Percentiles rank a stretch among this genome's conserved stretches.
Conservation (phyloP, 2,888 invertebrate genomes). For the Campoplex capitator region DNA sequence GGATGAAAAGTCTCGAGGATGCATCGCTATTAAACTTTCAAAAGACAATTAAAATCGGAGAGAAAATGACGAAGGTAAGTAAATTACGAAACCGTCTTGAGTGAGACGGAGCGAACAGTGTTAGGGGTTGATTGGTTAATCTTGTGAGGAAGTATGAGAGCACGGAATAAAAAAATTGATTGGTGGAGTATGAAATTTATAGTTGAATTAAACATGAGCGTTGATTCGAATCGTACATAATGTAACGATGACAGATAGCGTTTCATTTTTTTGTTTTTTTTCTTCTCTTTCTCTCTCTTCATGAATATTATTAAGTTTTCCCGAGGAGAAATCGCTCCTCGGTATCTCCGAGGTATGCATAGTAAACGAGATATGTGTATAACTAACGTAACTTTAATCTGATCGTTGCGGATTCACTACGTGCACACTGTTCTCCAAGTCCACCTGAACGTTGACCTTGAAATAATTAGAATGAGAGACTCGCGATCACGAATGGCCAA, state of each 20-base stretch:
- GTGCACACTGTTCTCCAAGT: slow-evolving; percentile 31
- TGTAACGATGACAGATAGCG: slow-evolving; percentile 10
- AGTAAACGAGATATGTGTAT: slow-evolving; percentile 49
- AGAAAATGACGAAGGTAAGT: slow-evolving; percentile 26
- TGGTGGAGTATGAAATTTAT: background rate
- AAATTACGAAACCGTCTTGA: slow-evolving; percentile 42
- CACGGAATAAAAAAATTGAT: background rate
- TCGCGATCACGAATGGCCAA: slow-evolving; percentile 59
- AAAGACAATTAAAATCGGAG: slow-evolving; percentile 44
- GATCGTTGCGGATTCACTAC: slow-evolving; percentile 53
- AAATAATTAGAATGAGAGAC: slow-evolving; percentile 70
- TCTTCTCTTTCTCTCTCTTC: background rate
- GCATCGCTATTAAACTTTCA: slow-evolving; percentile 25
- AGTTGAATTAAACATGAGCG: slow-evolving; percentile 7
- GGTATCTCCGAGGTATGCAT: slow-evolving; percentile 17
- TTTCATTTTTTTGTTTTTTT: background rate
- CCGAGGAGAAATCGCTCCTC: slow-evolving; percentile 15
- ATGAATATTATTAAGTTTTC: slow-evolving; percentile 18
- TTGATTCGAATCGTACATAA: slow-evolving; percentile 17
- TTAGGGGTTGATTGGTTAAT: background rate
- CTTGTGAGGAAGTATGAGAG: slow-evolving; percentile 1
- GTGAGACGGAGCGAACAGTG: slow-evolving; percentile 14
- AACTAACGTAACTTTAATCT: slow-evolving; percentile 53
- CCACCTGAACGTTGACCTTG: slow-evolving; percentile 69
- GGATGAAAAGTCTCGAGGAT: slow-evolving; percentile 26